Percentiles rank a stretch among this genome's conserved stretches.
Evolutionary conservation across 64 coral and sea anemone species (phyloP).

Genomic region (Montipora foliosa): DNA sequence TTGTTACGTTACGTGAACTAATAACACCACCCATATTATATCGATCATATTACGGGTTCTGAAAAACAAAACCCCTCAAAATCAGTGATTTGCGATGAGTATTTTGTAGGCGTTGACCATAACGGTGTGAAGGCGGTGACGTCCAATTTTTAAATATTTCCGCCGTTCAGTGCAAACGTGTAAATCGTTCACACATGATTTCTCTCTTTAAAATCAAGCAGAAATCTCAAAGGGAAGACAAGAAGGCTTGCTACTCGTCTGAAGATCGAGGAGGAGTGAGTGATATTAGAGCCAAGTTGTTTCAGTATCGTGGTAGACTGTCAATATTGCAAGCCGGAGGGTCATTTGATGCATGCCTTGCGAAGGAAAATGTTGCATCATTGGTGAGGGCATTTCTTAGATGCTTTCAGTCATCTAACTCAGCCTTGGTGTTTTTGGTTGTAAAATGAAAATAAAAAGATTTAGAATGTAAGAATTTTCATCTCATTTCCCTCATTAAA

Average conservation of each 20-base stretch:
- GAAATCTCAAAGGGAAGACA: neutral
- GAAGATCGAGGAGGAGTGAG: constrained; percentile 34
- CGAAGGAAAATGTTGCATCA: neutral
- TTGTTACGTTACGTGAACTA: too few species aligned
- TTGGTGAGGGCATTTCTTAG: constrained; percentile 2
- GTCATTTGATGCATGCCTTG: constrained; percentile 30
- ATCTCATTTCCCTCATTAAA: too few species aligned
- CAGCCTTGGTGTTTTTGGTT: neutral
- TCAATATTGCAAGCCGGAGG: constrained; percentile 19
- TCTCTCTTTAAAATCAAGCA: neutral
- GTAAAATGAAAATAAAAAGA: too few species aligned
- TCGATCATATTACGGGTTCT: too few species aligned
- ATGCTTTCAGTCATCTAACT: neutral
- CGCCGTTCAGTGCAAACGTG: neutral
- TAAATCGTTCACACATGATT: neutral
- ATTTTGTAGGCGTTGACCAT: too few species aligned
- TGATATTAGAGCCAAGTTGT: constrained; percentile 28
- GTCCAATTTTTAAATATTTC: too few species aligned
- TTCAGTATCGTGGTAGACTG: neutral
- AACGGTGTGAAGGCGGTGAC: too few species aligned
- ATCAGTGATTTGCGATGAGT: too few species aligned
- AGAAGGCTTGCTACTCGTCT: neutral
- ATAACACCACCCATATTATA: too few species aligned
- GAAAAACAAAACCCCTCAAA: too few species aligned
- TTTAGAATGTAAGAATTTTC: too few species aligned